These are phyloP conservation scores for Drosophila takahashii DNA, from an alignment of 1,140 invertebrate species.

Conservation along the genomic window DNA sequence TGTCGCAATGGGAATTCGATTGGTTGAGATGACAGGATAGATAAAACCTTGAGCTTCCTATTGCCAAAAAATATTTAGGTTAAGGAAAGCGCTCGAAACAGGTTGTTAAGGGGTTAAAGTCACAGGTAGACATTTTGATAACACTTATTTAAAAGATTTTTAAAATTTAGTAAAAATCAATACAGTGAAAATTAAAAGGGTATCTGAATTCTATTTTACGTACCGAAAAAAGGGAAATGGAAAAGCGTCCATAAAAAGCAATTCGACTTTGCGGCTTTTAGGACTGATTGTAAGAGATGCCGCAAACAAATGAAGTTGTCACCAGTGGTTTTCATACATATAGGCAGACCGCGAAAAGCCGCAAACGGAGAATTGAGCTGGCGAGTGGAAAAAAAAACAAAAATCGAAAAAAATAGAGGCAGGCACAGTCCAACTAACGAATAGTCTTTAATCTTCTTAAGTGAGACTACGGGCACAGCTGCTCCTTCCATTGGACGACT, in stretches of 20 bases:
- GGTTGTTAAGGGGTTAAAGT: too few species aligned
- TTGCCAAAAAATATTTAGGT: slow-evolving; percentile 9
- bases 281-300: slow-evolving; percentile 22
- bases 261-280: slow-evolving; percentile 28
- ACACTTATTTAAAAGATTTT: too few species aligned
- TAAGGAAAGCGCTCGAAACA: neutral
- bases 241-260: slow-evolving; percentile 13
- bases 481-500: slow-evolving; percentile 21
- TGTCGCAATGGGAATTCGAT: slow-evolving; percentile 26
- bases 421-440: slow-evolving; percentile 39
- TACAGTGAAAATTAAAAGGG: neutral
- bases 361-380: slow-evolving; percentile 44
- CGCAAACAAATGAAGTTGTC: slow-evolving; percentile 21
- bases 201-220: neutral
- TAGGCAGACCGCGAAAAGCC: slow-evolving; percentile 39
- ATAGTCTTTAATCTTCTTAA: slow-evolving; percentile 76
- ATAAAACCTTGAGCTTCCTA: slow-evolving; percentile 45
- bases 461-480: slow-evolving; percentile 55
- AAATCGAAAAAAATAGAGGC: neutral
- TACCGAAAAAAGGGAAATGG: neutral
- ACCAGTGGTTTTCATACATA: slow-evolving; percentile 22
- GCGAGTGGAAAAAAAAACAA: slow-evolving; percentile 4
- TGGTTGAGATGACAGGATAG: slow-evolving; percentile 21
- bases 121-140: too few species aligned
- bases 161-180: neutral